Evolutionary conservation across 2,888 invertebrate species (phyloP).

Genomic region (Macropis europaea): DNA sequence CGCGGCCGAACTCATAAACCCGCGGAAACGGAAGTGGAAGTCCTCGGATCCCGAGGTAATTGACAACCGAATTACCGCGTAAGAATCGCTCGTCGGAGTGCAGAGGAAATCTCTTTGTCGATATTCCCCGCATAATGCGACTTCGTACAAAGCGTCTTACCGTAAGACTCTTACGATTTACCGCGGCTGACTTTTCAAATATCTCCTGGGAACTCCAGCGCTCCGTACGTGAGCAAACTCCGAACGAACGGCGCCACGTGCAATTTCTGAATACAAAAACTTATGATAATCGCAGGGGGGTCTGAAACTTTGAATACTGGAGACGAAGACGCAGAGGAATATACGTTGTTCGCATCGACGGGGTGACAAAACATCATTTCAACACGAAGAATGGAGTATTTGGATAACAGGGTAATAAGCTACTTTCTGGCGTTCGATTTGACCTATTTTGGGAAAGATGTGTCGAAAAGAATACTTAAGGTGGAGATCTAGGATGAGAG

Average conservation of each 20-base stretch:
- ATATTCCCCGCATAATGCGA: not conserved
- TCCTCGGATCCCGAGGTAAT: not conserved
- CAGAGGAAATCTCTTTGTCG: not conserved
- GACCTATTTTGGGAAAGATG: too few species aligned
- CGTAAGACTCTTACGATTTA: constrained; percentile 26
- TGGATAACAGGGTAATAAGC: too few species aligned
- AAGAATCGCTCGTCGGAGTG: too few species aligned
- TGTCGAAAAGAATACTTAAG: too few species aligned
- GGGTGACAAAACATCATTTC: too few species aligned
- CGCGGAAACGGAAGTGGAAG: too few species aligned
- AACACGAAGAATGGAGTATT: too few species aligned
- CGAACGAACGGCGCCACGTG: not conserved
- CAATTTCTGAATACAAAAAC: not conserved
- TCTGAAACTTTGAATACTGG: not conserved
- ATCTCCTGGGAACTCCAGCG: not conserved
- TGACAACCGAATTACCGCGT: not conserved
- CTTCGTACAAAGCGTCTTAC: constrained; percentile 18
- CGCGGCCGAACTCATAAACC: too few species aligned
- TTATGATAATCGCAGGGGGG: not conserved
- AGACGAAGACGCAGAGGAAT: too few species aligned
- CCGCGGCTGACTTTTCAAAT: constrained; percentile 1
- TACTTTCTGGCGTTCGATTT: too few species aligned
- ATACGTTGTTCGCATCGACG: too few species aligned
- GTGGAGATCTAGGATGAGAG: too few species aligned
- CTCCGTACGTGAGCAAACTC: not conserved